Evolutionary conservation across 2,888 invertebrate species (phyloP), one percentile per base, ranked within the genome.

Genomic region (Dione juno): DNA sequence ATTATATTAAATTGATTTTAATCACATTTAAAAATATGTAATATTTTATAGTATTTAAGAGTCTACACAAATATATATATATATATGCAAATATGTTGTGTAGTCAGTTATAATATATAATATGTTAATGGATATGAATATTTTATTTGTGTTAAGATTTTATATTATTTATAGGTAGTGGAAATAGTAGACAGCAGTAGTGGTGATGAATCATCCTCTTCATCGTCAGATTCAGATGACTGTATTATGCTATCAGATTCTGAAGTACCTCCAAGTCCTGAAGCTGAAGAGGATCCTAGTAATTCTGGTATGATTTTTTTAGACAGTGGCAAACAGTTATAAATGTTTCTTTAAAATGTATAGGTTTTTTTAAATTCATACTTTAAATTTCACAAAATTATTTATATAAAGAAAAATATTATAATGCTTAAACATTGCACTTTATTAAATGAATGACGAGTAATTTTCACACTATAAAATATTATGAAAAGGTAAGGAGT

Each of bases 211-310:
- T 87, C 92, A 16, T 90, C 93, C 64, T 92, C 92, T 48, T 94
- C 94, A 14, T 94, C 94, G 64, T 96, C 96, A 37, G 97, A 97
- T 78, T 93, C 93, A 75, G 96, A 97, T 84, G 97, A 98, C 82
- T 97, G 98, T 83, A 97, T 97, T 79, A 96, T 98, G 80, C 94
- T 98, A 48, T 97, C 97, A 6, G 97, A 97, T 84, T 96, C 96
- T 6, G 97, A 96, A 80, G 95, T 96, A 75, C 96, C 95, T 35
- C 96, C 96, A 58, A 96, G 96, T 77, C 95, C 96, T n/a, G 96
- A 96, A 78, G 94, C 94, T n/a, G 96, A 96, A 74, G 97, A 97
- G 76, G 99, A 99, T 91, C 96, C 97, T 1, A 95, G 96, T 75
- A 98, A 98, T 86, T 98, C 98, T 76, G 98, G 97, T 93, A 77